Evolutionary conservation across 2,888 invertebrate species (phyloP), one percentile per base, ranked within the genome.

Genomic region (Idaea aversata): DNA sequence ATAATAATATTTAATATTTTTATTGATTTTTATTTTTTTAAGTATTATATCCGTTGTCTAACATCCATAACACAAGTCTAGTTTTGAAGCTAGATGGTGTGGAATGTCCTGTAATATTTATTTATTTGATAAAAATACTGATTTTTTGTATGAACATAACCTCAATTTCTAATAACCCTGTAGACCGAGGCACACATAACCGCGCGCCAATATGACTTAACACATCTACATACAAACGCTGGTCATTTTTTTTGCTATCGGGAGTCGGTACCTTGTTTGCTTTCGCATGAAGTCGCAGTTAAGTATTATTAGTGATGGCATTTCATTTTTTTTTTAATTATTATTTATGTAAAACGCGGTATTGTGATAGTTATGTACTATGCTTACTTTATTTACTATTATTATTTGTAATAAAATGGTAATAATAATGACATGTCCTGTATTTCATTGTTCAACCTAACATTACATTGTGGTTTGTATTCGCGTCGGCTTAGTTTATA

Each of bases 311-410:
- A 83, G 77, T 82, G 80, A 78, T 69, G 74, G 73, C 79, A 69
- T 70, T 71, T 67, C 63, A 47, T 36, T 47, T 47, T 57, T 25
- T 34, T n/a, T n/a, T 58, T 25, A 34, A 57, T 57, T 59, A 34
- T 72, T 64, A 72, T 63, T 47, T 71, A 67, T 74, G 69, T 67
- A 81, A 80, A 47, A 47, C 13, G 80, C 79, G 84, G 86, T 88
- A 88, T 88, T 91, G 91, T 91, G 91, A 91, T 92, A 91, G 86
- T 86, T 81, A 87, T 88, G 88, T 90, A 88, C 80, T 87, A 90
- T 88, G 90, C 88, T 88, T 89, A 86, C 85, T 77, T 87, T 88
- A 85, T 88, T 84, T 80, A 59, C 34, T 59, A 81, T 81, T 82
- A 81, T 84, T 87, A 86, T 89, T 88, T 86, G 77, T 82, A 91